These are phyloP conservation scores for Neofelis nebulosa DNA, from an alignment of 2,113 vertebrate genomes.

Conservation along the genomic window DNA sequence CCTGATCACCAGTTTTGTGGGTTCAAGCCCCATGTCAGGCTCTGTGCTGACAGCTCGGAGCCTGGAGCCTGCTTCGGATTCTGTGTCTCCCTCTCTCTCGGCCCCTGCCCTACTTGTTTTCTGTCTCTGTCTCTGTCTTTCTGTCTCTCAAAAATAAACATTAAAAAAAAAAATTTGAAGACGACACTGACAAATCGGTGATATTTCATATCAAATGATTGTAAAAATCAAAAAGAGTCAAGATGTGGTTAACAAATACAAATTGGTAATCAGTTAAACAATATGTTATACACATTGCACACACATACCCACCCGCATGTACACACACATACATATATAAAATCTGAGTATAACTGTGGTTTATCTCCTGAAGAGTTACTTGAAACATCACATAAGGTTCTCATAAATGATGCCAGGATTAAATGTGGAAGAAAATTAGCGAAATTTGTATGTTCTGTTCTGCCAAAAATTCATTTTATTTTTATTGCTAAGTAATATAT, in stretches of 20 bases:
- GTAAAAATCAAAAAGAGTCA: not conserved
- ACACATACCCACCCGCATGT: accelerated
- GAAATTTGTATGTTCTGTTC: not conserved
- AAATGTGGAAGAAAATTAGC: not conserved
- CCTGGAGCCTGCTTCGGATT: too few species aligned
- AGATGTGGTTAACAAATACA: not conserved
- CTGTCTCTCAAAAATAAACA: too few species aligned
- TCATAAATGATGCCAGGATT: not conserved
- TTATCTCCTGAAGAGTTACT: not conserved
- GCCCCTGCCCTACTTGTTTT: too few species aligned
- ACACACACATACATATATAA: not conserved
- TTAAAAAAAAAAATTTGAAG: too few species aligned
- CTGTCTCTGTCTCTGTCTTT: too few species aligned
- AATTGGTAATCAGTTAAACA: not conserved
- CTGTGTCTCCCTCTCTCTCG: too few species aligned
- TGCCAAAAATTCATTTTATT: slow-evolving; percentile 47
- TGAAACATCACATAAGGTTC: not conserved
- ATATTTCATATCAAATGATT: not conserved
- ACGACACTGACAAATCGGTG: not conserved
- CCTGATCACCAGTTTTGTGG: too few species aligned
- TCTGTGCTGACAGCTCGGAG: too few species aligned
- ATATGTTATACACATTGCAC: not conserved
- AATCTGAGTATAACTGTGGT: not conserved
- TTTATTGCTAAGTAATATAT: not conserved
- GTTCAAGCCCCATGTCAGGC: too few species aligned